Evolutionary conservation across 2,888 invertebrate genomes (phyloP).

Genomic region (Pterobdella sp.): DNA sequence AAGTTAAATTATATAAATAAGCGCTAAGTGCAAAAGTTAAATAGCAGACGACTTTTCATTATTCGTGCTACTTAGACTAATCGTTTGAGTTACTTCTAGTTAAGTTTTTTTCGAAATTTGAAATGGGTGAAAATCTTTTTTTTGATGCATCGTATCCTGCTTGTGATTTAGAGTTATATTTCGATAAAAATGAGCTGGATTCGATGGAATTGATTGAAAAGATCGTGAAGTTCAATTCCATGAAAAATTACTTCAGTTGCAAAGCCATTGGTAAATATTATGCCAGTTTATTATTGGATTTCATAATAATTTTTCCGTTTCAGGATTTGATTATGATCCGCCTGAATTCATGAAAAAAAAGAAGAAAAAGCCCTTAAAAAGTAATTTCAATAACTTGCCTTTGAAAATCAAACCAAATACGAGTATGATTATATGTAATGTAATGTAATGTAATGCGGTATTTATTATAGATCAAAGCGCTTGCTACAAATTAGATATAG

Average conservation of each 20-base stretch:
- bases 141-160: neutral
- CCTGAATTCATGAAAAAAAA: conserved; percentile 9
- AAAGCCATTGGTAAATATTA: neutral
- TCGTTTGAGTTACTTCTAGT: too few relatives aligned
- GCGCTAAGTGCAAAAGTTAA: too few relatives aligned
- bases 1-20: too few relatives aligned
- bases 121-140: neutral
- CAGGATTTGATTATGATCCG: neutral
- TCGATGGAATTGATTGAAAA: neutral
- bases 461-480: neutral
- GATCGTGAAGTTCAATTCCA: neutral
- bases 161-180: neutral
- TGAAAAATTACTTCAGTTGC: conserved; percentile 1
- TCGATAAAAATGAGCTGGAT: neutral
- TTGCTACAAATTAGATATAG: too few relatives aligned
- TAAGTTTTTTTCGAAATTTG: too few relatives aligned
- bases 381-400: too few relatives aligned
- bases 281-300: neutral
- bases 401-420: neutral
- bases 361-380: neutral
- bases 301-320: neutral
- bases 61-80: too few relatives aligned
- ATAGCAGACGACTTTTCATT: too few relatives aligned
- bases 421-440: neutral
- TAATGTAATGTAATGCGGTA: neutral